A percentile compares a stretch with the other conserved stretches of the same genome.
Evolutionary conservation across 2,888 invertebrate genomes (phyloP).

Genomic region (Dolomedes plantarius): DNA sequence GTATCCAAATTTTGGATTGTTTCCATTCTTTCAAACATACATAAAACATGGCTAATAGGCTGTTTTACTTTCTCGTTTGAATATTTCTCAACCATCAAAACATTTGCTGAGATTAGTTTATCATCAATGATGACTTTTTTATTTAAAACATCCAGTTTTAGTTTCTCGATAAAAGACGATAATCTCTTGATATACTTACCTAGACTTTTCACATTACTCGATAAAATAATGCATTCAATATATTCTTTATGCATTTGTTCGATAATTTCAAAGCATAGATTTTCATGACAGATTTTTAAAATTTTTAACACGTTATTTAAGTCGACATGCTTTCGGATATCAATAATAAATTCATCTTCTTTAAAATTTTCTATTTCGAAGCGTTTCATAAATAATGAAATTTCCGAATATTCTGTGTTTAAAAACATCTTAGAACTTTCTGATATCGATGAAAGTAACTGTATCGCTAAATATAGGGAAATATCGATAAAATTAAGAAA

Average conservation of each 20-base stretch:
- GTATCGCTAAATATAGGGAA: too few relatives aligned
- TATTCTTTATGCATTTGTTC: neutral
- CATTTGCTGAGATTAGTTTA: neutral
- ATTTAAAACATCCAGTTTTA: neutral
- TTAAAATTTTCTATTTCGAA: neutral
- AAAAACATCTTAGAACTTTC: too few relatives aligned
- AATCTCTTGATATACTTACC: neutral
- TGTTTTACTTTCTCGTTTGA: neutral
- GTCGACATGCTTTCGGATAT: neutral
- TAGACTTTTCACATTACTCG: neutral
- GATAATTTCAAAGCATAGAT: neutral
- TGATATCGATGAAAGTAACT: too few relatives aligned
- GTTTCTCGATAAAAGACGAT: neutral
- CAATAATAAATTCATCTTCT: neutral
- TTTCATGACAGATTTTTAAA: neutral
- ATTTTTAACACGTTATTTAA: neutral
- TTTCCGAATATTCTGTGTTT: too few relatives aligned
- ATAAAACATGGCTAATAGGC: neutral
- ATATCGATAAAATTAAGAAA: too few relatives aligned
- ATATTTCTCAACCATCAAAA: neutral
- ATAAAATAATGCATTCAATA: neutral
- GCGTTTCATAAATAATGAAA: too few relatives aligned
- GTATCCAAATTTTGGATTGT: neutral
- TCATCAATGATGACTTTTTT: neutral
- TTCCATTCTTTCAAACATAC: neutral